Conservation (phyloP, 2,888 invertebrate species). For the Julus scanicus region DNA sequence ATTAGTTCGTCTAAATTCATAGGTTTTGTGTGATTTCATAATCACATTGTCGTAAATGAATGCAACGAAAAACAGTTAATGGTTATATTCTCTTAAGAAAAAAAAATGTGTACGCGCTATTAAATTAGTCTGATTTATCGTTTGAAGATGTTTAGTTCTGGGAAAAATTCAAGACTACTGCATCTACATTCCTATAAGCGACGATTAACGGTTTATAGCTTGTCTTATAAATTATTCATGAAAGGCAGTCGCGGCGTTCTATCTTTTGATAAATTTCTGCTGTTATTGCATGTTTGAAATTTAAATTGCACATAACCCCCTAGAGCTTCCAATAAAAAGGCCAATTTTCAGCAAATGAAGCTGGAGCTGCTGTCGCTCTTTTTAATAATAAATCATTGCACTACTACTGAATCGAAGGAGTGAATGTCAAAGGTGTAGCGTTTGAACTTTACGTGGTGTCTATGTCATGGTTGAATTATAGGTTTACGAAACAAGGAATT, state of each 20-base stretch:
- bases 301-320: neutral
- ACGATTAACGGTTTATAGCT: slow-evolving; percentile 16
- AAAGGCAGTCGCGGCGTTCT: slow-evolving; percentile 21
- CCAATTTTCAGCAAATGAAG: neutral
- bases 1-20: neutral
- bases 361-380: neutral
- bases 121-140: neutral
- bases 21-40: neutral
- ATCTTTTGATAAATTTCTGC: neutral
- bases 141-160: neutral
- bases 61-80: neutral
- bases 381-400: slow-evolving; percentile 25
- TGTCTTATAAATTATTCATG: slow-evolving; percentile 2
- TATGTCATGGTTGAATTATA: neutral
- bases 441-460: neutral
- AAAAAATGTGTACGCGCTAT: neutral
- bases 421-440: neutral
- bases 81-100: neutral
- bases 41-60: neutral
- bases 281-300: slow-evolving; percentile 39
- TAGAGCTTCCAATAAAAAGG: neutral
- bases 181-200: neutral
- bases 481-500: neutral
- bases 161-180: neutral
- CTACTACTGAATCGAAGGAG: neutral